Base-by-base conservation (phyloP, 2,888 invertebrate species). In the Anthoptus insignis region DNA sequence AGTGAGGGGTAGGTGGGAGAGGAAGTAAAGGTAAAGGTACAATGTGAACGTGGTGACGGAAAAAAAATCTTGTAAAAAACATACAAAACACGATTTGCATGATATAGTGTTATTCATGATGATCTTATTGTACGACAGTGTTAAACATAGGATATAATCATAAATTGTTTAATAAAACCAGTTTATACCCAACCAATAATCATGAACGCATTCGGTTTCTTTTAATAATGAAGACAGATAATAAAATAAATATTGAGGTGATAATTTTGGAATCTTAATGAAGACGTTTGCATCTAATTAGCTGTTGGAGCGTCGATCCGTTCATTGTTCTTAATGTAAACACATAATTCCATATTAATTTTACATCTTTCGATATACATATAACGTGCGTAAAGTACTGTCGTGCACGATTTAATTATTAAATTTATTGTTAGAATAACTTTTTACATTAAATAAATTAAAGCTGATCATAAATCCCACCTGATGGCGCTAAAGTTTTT, bases 291-390 rank as follows among this genome's bases (percentile, higher is more conserved):
- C 70, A 72, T 68, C 54, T 64, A 71, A 73, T 75, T 70, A 70
- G 68, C 50, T 68, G 63, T 66, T 70, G 64, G 57, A 49, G 32
- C 29, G 52, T 60, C 60, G 68, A 69, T 58, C 68, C 57, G 60
- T 64, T 64, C 67, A 72, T 69, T 69, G 72, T 66, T 73, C 64
- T 71, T 67, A 72, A 74, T 73, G 70, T 73, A 64, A 75, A 70
- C 67, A 72, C 69, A 69, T 73, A 76, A 76, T 53, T 73, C 81
- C 77, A 75, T 82, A 81, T 82, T 77, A 76, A 80, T 75, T 68
- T 70, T 69, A 22, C 50, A 72, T 78, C 81, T 82, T 82, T 82
- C 79, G 75, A 66, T 59, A 21, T 19, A 24, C n/a, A n/a, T 27
- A 27, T 42, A 9, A 9, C 56, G 49, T 56, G 27, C 29, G 21